Evolutionary conservation across 2,888 invertebrate genomes (phyloP).

Genomic region (Idaea biselata): DNA sequence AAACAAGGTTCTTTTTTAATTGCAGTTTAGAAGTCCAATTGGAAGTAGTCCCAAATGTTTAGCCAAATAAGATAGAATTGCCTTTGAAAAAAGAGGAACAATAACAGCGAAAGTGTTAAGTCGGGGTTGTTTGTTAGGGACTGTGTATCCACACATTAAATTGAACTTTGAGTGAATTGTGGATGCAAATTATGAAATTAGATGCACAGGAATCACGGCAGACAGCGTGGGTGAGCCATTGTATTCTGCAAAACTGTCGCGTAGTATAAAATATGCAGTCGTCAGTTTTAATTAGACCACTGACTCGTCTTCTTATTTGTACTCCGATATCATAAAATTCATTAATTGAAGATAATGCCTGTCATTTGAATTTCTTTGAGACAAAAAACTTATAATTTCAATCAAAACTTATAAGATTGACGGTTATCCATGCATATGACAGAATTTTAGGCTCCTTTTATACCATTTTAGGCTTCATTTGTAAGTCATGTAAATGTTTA

Average conservation of each 20-base stretch:
- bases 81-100: slow-evolving; percentile 54
- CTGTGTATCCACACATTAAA: slow-evolving; percentile 53
- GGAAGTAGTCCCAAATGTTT: slow-evolving; percentile 32
- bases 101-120: slow-evolving; percentile 75
- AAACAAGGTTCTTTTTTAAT: slow-evolving; percentile 34
- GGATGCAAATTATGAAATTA: slow-evolving; percentile 72
- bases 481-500: too few species aligned
- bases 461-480: too few species aligned
- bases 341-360: background rate
- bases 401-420: too few species aligned
- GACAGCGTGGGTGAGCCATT: slow-evolving; percentile 76
- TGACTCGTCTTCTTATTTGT: slow-evolving; percentile 21
- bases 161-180: slow-evolving; percentile 51
- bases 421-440: too few species aligned
- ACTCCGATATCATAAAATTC: background rate
- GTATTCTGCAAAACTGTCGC: slow-evolving; percentile 60
- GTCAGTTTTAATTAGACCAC: slow-evolving; percentile 55
- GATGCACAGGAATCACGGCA: slow-evolving; percentile 56
- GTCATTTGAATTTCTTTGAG: too few species aligned
- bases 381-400: too few species aligned
- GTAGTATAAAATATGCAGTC: slow-evolving; percentile 54
- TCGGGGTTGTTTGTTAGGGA: slow-evolving; percentile 56
- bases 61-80: slow-evolving; percentile 64
- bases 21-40: slow-evolving; percentile 28
- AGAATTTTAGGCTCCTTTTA: too few species aligned